These are phyloP conservation scores for Gobiocypris rarus DNA, from an alignment of 2,113 vertebrate genomes.

Conservation along the genomic window DNA sequence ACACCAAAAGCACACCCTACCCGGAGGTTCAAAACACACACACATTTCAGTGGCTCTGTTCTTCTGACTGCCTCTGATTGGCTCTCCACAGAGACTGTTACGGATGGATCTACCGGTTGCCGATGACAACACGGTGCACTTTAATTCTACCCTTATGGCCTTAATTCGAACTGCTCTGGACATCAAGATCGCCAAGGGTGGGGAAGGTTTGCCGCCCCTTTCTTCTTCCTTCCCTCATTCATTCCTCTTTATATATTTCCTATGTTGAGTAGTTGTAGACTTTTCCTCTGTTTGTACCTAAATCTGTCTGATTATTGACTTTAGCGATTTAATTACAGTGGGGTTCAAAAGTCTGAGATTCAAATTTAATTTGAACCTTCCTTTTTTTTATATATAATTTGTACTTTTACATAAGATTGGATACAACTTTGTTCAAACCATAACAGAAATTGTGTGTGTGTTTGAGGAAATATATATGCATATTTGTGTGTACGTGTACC, in stretches of 20 bases:
- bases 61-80: slow-evolving; percentile 64
- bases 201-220: slow-evolving; percentile 70
- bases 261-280: not conserved
- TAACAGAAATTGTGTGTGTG: slow-evolving; percentile 24
- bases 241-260: slow-evolving; percentile 37
- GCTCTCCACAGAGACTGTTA: slow-evolving; percentile 84
- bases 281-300: slow-evolving; percentile 1
- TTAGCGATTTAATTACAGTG: not conserved
- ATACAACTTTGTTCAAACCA: not conserved
- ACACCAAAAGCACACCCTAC: slow-evolving; percentile 52
- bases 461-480: slow-evolving; percentile 30
- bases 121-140: slow-evolving; percentile 93
- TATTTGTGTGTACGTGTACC: slow-evolving; percentile 36
- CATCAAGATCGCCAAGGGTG: slow-evolving; percentile 94
- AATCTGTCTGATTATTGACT: not conserved
- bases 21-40: slow-evolving; percentile 71
- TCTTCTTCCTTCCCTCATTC: slow-evolving; percentile 47
- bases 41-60: not conserved
- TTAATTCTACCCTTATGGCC: slow-evolving; percentile 95
- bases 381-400: too few species aligned
- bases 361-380: not conserved
- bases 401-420: slow-evolving; percentile 29
- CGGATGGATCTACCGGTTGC: slow-evolving; percentile 94
- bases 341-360: too few species aligned
- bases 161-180: slow-evolving; percentile 92